Conservation (phyloP, 2,888 invertebrate genomes). For the Schizaphis graminum region DNA sequence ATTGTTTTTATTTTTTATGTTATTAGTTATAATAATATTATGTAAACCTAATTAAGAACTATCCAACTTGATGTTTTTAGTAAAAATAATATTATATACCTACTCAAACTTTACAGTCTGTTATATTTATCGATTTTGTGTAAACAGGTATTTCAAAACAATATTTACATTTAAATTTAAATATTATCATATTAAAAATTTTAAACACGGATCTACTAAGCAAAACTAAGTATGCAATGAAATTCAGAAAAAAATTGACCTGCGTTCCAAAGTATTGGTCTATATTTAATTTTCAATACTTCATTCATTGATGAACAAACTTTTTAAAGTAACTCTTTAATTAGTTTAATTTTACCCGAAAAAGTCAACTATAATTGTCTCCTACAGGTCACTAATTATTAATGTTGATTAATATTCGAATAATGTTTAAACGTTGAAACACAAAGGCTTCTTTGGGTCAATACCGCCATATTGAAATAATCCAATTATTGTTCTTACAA, state of each 20-base stretch:
- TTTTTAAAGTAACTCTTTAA: neutral
- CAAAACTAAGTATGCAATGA: neutral
- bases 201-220: neutral
- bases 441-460: neutral
- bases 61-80: slow-evolving; percentile 20
- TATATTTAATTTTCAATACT: neutral
- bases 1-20: slow-evolving; percentile 45
- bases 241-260: neutral
- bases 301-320: neutral
- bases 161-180: neutral
- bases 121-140: neutral
- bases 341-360: neutral
- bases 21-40: slow-evolving; percentile 35
- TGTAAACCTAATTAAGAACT: slow-evolving; percentile 41
- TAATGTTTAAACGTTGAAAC: neutral
- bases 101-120: slow-evolving; percentile 1
- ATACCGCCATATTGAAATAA: neutral
- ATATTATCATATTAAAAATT: neutral
- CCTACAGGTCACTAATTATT: neutral
- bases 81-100: slow-evolving; percentile 31
- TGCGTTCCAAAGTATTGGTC: neutral
- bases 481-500: neutral
- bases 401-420: neutral
- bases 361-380: neutral
- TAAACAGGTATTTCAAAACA: neutral